Conservation (phyloP, 2,113 vertebrate species). For the Brachyistius frenatus region DNA sequence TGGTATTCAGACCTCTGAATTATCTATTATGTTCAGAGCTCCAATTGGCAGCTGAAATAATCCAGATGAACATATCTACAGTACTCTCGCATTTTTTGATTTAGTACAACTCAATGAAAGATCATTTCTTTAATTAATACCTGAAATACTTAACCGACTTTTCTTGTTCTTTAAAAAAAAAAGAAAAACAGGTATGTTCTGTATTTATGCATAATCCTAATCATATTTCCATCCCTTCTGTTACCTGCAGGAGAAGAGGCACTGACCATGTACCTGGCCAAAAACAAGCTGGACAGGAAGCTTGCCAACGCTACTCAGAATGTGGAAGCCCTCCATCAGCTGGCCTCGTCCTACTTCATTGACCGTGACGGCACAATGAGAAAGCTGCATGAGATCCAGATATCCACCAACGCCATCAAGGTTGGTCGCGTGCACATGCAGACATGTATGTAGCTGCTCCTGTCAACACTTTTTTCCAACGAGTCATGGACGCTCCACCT, state of each 20-base stretch:
- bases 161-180: background rate
- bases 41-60: slow-evolving; percentile 36
- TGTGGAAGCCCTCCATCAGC: slow-evolving; percentile 96
- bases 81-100: slow-evolving; percentile 25
- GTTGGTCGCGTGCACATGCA: slow-evolving; percentile 69
- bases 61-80: slow-evolving; percentile 12
- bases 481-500: background rate
- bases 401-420: slow-evolving; percentile 99
- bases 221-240: slow-evolving; percentile 22
- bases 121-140: background rate
- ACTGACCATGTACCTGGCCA: slow-evolving; percentile 99
- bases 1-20: slow-evolving; percentile 49
- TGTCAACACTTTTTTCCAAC: background rate
- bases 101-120: background rate
- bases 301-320: slow-evolving; percentile 94
- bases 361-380: slow-evolving; percentile 99
- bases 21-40: slow-evolving; percentile 46
- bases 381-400: slow-evolving; percentile 98
- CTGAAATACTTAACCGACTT: background rate
- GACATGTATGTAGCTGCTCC: background rate
- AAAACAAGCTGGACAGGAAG: slow-evolving; percentile 95
- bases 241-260: slow-evolving; percentile 92
- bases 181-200: background rate
- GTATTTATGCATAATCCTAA: background rate
- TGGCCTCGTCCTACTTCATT: slow-evolving; percentile 98